A percentile compares a stretch with the other conserved stretches of the same genome.
phyloP scores from a whole-genome alignment of 2,797 vertebrate genomes.

The Sebastes wilsoni region DNA sequence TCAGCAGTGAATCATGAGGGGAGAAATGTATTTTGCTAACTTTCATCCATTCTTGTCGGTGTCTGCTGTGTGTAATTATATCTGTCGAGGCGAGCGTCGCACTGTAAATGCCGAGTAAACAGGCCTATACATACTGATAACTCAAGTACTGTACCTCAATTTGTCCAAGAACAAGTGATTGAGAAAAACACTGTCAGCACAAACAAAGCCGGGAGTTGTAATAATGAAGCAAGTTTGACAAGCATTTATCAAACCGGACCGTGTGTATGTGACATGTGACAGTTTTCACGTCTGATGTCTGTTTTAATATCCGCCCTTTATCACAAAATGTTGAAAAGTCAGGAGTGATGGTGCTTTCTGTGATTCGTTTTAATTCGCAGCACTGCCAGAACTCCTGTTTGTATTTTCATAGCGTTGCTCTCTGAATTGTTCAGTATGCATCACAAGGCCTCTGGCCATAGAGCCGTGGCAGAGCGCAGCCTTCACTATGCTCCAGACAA shows the following conservation, averaged over 20 bases:
- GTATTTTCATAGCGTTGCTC: slow-evolving; percentile 25
- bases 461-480: slow-evolving; percentile 31
- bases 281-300: neutral
- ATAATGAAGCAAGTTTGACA: slow-evolving; percentile 46
- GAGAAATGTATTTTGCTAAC: slow-evolving; percentile 19
- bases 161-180: slow-evolving; percentile 17
- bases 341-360: neutral
- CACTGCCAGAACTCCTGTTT: slow-evolving; percentile 19
- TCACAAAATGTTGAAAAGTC: neutral
- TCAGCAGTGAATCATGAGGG: neutral
- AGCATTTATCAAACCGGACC: slow-evolving; percentile 5
- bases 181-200: slow-evolving; percentile 24
- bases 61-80: slow-evolving; percentile 53
- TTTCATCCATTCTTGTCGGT: slow-evolving; percentile 17
- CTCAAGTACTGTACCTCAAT: slow-evolving; percentile 5
- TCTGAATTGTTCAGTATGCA: slow-evolving; percentile 42
- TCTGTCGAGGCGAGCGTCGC: slow-evolving; percentile 13
- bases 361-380: slow-evolving; percentile 30
- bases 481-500: slow-evolving; percentile 40
- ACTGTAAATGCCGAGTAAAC: slow-evolving; percentile 37
- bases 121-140: slow-evolving; percentile 36
- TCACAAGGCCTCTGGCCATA: slow-evolving; percentile 28
- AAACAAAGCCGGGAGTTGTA: slow-evolving; percentile 25
- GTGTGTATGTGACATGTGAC: neutral
- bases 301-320: neutral